Evolutionary conservation across 2,797 vertebrate species (phyloP), one percentile per base, ranked within the genome.

Genomic region (Gymnoscopelus microlampas): DNA sequence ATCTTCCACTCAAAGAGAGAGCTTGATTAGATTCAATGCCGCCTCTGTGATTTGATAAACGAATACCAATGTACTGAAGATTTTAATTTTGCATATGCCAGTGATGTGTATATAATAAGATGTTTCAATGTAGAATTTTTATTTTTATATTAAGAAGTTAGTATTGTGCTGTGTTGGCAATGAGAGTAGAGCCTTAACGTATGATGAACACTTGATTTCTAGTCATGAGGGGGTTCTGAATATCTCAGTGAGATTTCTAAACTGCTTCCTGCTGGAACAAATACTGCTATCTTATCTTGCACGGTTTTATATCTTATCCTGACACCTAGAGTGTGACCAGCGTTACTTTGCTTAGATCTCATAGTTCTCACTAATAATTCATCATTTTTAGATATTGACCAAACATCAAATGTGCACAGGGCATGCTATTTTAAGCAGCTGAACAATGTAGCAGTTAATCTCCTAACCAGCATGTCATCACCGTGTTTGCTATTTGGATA

Each of bases 101-200:
- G 93, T 91, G 90, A 85, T 93, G 73, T 96, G 95, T 95, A 95
- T 90, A 96, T 94, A 94, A 78, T 81, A 66, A 32, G 72, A 90
- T 89, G 90, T 93, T 94, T 95, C 94, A 92, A 93, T 94, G 93
- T 94, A 92, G 92, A 92, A 90, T 73, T 80, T 79, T 74, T 95
- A 95, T 88, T 96, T 95, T 96, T 95, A 94, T 95, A 95, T 94
- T 88, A 77, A 84, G 65, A 76, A 80, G 69, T 79, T 70, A 90
- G 75, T 93, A 90, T 87, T 92, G 82, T 94, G 93, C 93, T 92
- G 89, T 70, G 64, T 85, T 89, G 88, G 89, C 81, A 90, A 70
- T 87, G 82, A 91, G 89, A 91, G 91, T 90, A 78, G 93, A 95
- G 94, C 96, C 95, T 97, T 96, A 96, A 95, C 60, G 89, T 94